Conservation (phyloP, 2,888 invertebrate genomes). For the Dryobotodes eremita region DNA sequence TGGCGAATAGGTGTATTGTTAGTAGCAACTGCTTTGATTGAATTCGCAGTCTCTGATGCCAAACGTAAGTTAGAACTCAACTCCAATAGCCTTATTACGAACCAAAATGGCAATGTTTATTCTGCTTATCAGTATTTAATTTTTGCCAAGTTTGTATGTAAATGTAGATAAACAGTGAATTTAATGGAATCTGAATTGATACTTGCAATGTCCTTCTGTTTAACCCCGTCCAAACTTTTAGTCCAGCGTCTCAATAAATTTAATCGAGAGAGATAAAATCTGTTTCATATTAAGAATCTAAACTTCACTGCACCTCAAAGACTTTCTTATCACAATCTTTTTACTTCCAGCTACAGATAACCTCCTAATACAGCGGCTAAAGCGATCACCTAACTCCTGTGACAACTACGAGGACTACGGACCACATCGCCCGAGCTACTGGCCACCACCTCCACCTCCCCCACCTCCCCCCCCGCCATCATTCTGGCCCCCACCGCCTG, state of each 20-base stretch:
- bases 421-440: constrained; percentile 31
- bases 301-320: too few species aligned
- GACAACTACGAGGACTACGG: constrained; percentile 67
- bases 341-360: constrained; percentile 71
- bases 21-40: constrained; percentile 64
- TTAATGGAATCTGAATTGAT: not conserved
- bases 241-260: too few species aligned
- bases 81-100: not conserved
- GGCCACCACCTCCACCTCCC: constrained; percentile 66
- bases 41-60: constrained; percentile 67
- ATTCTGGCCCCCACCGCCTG: constrained; percentile 49
- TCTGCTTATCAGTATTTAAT: not conserved
- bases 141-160: not conserved
- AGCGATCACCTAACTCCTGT: constrained; percentile 78
- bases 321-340: not conserved
- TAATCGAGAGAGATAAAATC: not conserved
- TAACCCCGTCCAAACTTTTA: not conserved
- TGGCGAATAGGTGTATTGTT: constrained; percentile 76
- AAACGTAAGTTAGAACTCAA: constrained; percentile 74
- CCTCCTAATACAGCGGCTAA: constrained; percentile 72
- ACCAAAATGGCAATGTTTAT: not conserved
- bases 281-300: too few species aligned
- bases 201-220: not conserved
- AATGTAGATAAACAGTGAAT: too few species aligned
- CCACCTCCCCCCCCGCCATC: constrained; percentile 63